These are phyloP conservation scores for Drosophila villosipedis DNA, from an alignment of 2,888 invertebrate genomes.

Conservation along the genomic window DNA sequence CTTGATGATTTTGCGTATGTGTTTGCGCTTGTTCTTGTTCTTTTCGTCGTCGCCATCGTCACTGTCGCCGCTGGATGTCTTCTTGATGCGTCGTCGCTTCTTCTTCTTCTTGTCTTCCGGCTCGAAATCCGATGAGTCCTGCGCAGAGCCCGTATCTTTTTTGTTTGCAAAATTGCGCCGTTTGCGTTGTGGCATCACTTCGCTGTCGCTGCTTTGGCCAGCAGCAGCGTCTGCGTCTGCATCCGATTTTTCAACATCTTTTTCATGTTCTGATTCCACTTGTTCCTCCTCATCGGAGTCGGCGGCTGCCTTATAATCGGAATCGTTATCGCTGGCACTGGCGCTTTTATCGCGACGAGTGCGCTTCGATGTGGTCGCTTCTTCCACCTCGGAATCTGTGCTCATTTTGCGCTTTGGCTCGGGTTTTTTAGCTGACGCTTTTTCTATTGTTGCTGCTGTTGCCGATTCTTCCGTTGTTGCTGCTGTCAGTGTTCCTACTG, in stretches of 20 bases:
- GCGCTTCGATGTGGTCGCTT: conserved; percentile 58
- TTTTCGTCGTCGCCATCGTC: conserved; percentile 80
- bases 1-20: conserved; percentile 87
- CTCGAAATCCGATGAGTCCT: conserved; percentile 79
- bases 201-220: conserved; percentile 78
- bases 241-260: conserved; percentile 33
- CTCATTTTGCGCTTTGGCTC: conserved; percentile 61
- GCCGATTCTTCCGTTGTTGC: conserved; percentile 3
- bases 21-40: conserved; percentile 86
- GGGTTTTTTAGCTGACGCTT: neutral
- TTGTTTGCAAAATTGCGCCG: conserved; percentile 69
- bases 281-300: conserved; percentile 20
- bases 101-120: conserved; percentile 73
- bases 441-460: neutral
- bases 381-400: conserved; percentile 58
- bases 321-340: conserved; percentile 49
- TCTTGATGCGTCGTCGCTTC: conserved; percentile 75
- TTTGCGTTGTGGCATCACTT: conserved; percentile 81
- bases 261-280: conserved; percentile 34
- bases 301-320: conserved; percentile 52
- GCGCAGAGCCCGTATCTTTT: conserved; percentile 55
- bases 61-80: conserved; percentile 73
- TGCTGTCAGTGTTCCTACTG: conserved; percentile 7
- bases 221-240: conserved; percentile 29
- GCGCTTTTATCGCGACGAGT: conserved; percentile 41